Base-by-base conservation (phyloP, 1,140 invertebrate species). In the Drosophila pruinosa region DNA sequence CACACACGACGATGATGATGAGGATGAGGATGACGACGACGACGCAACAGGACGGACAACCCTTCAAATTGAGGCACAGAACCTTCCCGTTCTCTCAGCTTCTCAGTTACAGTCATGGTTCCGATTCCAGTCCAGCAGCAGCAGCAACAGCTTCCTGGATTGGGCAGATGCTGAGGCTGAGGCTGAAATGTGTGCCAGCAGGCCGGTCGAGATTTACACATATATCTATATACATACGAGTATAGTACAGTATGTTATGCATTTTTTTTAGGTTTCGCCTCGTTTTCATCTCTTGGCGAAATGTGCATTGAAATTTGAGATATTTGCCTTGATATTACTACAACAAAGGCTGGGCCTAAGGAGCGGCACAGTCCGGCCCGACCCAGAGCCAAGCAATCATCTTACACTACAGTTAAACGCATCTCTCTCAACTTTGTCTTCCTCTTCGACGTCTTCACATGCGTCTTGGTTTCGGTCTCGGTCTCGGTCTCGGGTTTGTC, bases 281-380 rank as follows among this genome's bases (percentile, higher is more conserved):
- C 58, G 21, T 58, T 45, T 58, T 59, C 43, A 54, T 62, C 57
- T 62, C 41, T 56, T 52, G 47, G 65, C 67, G 45, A 75, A 75
- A 75, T 81, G 61, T 76, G 67, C 82, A 68, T 72, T 82, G 82
- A 88, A 88, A 88, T 88, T 88, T 82, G 82, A 88, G 82, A 88
- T 88, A 88, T 78, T 88, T 74, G 74, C 69, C 83, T 80, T 88
- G 82, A 88, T 88, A 82, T 78, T 78, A 75, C 74, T 82, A 78
- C 72, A 47, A 47, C 78, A 88, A 78, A 78, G 81, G 81, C 81
- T 28, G 56, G 64, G 73, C 73, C 70, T 24, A 69, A 59, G 77
- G 70, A 73, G 73, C 63, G 73, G 65, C 65, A 56, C 26, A 39
- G 57, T n/a, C n/a, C n/a, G n/a, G n/a, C 15, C 70, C 58, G 59